These are phyloP conservation scores for Nomada flava DNA, from an alignment of 2,888 invertebrate genomes.

Conservation along the genomic window DNA sequence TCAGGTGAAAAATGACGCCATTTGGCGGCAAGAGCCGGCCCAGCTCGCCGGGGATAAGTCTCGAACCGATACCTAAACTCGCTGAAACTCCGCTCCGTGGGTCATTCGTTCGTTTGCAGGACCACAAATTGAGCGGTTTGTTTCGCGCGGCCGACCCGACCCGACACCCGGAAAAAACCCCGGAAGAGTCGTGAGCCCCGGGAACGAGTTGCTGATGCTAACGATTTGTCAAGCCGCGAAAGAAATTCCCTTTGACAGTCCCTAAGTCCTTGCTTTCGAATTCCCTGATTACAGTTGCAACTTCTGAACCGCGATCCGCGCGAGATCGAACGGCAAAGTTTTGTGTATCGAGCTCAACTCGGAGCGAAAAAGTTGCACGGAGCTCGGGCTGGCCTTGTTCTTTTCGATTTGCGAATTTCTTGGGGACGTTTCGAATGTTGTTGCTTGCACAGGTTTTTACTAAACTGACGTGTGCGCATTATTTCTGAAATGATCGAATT, in stretches of 20 bases:
- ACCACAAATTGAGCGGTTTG: conserved; percentile 82
- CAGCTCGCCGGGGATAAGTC: conserved; percentile 57
- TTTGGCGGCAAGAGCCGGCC: conserved; percentile 59
- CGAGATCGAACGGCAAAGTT: conserved; percentile 6
- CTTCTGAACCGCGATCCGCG: conserved; percentile 44
- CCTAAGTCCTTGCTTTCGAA: conserved; percentile 43
- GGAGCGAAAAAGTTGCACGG: conserved; percentile 5
- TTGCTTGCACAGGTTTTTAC: background rate
- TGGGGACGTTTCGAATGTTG: background rate
- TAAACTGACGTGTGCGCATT: too few relatives aligned
- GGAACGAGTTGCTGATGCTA: conserved; percentile 56
- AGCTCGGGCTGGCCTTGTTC: too few relatives aligned
- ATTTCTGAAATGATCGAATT: too few relatives aligned
- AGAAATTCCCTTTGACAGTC: conserved; percentile 66
- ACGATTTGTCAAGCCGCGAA: conserved; percentile 61
- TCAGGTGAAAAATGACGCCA: conserved; percentile 72
- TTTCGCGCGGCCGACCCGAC: conserved; percentile 67
- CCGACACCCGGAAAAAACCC: conserved; percentile 17
- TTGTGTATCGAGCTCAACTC: conserved; percentile 38
- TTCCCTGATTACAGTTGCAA: conserved; percentile 62
- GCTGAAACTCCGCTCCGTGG: conserved; percentile 71
- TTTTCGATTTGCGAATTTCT: conserved; percentile 12
- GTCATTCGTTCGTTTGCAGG: conserved; percentile 78
- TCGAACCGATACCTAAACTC: conserved; percentile 74
- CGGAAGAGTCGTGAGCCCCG: conserved; percentile 49